Evolutionary conservation across 2,888 invertebrate genomes (phyloP), one percentile per base, ranked within the genome.

Genomic region (Gastracanthus pulcherrimus): DNA sequence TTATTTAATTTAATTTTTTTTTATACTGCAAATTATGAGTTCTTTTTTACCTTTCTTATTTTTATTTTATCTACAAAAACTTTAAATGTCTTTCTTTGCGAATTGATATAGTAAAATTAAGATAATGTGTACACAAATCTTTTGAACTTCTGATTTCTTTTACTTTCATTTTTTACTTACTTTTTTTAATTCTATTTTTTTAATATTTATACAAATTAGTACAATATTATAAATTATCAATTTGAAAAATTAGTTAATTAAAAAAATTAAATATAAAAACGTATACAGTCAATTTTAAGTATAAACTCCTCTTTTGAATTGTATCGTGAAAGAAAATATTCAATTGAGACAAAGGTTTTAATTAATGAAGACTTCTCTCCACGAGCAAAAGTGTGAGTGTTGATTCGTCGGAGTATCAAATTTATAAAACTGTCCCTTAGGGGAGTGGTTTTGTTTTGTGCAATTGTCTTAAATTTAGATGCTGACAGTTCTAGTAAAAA

Each of bases 391-490:
- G 71, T 78, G 80, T 79, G 67, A 80, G 82, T 80, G 80, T 82
- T 76, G 76, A 83, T 75, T 80, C 80, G 76, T 83, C 75, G 76
- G 58, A 69, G 71, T 80, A 87, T 85, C 84, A 86, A 84, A 85
- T 88, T 88, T 86, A 88, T 88, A 88, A 88, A 90, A 90, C 90
- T 90, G 90, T 90, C 90, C 89, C 90, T 90, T 90, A 88, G 89
- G 89, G 89, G 89, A 89, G 89, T 88, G 81, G 79, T 90, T 89
- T 89, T 85, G 87, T 89, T 89, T 87, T 87, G 86, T 88, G 87
- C 84, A 87, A 86, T 87, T 86, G 85, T 88, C 90, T 89, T 89
- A 90, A 87, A 88, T 88, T 87, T 90, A 89, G 88, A 90, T 89
- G 88, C 86, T 87, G 88, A 89, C 87, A 89, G 89, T 89, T 88